Conservation (phyloP, 2,888 invertebrate genomes). For the Encarsia formosa region DNA sequence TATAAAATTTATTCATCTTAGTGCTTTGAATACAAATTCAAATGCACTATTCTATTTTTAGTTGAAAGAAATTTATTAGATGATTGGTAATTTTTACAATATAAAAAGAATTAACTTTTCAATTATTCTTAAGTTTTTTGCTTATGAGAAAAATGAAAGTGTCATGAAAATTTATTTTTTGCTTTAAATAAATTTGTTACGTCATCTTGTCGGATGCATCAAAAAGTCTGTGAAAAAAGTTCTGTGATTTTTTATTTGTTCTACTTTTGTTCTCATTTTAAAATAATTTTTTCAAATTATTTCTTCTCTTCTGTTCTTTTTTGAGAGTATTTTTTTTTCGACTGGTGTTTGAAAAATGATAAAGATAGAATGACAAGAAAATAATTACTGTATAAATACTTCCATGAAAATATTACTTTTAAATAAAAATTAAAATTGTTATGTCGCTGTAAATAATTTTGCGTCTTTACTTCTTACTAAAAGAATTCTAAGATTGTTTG, state of each 20-base stretch:
- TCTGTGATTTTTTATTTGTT: constrained; percentile 40
- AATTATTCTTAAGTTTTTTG: no score
- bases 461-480: constrained; percentile 12
- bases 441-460: constrained; percentile 24
- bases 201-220: constrained; percentile 1
- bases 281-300: background rate
- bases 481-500: constrained; percentile 11
- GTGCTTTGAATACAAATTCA: constrained; percentile 23
- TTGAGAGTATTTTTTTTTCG: background rate
- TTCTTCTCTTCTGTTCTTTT: background rate
- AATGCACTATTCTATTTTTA: constrained; percentile 14
- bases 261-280: constrained; percentile 38
- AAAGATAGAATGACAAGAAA: background rate
- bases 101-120: no score
- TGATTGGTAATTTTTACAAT: no score
- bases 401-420: background rate
- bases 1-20: constrained; percentile 5
- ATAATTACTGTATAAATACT: background rate
- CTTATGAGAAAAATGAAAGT: no score
- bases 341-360: background rate
- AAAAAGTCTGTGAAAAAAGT: constrained; percentile 26
- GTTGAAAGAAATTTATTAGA: constrained; percentile 12
- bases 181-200: no score
- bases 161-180: no score
- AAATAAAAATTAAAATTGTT: constrained; percentile 6